These are phyloP conservation scores for Liasis olivaceus DNA, from an alignment of 2,797 vertebrate genomes.

Conservation along the genomic window DNA sequence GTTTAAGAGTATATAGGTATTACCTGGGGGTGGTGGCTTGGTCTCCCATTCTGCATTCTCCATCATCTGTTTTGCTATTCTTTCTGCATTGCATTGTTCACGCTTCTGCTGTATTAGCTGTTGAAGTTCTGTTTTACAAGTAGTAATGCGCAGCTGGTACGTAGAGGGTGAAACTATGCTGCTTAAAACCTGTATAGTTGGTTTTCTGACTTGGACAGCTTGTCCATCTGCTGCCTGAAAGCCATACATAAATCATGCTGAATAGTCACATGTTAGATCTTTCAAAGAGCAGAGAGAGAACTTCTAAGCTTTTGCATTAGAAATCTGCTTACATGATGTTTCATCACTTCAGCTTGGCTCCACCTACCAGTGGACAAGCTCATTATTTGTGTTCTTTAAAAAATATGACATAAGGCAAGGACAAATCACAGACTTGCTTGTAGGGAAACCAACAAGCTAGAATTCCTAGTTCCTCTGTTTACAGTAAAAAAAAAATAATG, in stretches of 20 bases:
- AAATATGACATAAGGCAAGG: no score
- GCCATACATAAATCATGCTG: conserved; percentile 8
- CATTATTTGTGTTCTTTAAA: not conserved
- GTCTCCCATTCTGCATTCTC: conserved; percentile 98
- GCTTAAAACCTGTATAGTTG: conserved; percentile 76
- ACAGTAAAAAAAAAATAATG: not conserved
- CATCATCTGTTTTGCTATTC: conserved; percentile 96
- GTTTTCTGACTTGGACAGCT: conserved; percentile 77
- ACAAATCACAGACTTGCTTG: no score
- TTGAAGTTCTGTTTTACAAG: conserved; percentile 93
- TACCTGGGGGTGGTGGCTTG: conserved; percentile 92
- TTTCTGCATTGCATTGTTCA: conserved; percentile 93
- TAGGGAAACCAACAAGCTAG: no score
- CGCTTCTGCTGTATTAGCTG: conserved; percentile 95
- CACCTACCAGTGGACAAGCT: not conserved
- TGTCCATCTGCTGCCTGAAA: conserved; percentile 80
- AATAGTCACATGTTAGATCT: not conserved
- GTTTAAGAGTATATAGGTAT: not conserved
- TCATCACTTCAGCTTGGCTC: not conserved
- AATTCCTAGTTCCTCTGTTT: not conserved
- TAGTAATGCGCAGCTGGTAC: conserved; percentile 90
- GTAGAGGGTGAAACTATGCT: conserved; percentile 74
- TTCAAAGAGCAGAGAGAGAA: not conserved
- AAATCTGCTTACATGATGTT: not conserved
- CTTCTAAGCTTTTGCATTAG: not conserved